Evolutionary conservation across 2,797 vertebrate genomes (phyloP).

Genomic region (Phataginus tricuspis): DNA sequence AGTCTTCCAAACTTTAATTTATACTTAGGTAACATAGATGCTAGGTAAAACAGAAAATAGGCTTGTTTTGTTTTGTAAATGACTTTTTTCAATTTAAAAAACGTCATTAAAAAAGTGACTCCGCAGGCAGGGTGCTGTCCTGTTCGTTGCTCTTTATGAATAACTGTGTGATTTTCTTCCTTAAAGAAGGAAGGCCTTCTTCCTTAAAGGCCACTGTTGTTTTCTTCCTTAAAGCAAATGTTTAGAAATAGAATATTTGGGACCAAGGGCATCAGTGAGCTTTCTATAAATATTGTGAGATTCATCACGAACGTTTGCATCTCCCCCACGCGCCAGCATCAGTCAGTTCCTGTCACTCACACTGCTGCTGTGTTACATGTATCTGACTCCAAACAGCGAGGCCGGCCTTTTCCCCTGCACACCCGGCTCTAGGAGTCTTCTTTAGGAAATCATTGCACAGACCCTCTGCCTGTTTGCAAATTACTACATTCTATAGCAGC

Average conservation of each 20-base stretch:
- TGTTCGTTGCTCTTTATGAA: background rate
- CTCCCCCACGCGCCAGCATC: background rate
- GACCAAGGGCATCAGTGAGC: background rate
- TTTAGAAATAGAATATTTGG: background rate
- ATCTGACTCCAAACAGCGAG: background rate
- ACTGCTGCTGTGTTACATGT: rapidly evolving
- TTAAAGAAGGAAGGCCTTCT: background rate
- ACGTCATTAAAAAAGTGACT: background rate
- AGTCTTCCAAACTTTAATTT: background rate
- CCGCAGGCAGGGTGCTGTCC: background rate
- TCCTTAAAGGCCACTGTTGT: background rate
- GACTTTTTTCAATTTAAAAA: background rate
- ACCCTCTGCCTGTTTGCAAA: background rate
- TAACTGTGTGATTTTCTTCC: background rate
- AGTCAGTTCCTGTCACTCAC: background rate
- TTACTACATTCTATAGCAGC: too few species aligned
- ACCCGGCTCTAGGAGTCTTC: background rate
- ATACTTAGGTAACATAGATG: background rate
- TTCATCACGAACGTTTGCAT: rapidly evolving
- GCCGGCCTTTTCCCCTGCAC: background rate
- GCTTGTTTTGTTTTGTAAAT: background rate
- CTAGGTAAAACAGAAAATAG: background rate
- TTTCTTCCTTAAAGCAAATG: background rate
- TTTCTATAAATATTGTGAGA: background rate
- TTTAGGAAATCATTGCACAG: background rate